These are phyloP conservation scores for Spodoptera picta DNA, from an alignment of 2,888 invertebrate species.

Conservation along the genomic window DNA sequence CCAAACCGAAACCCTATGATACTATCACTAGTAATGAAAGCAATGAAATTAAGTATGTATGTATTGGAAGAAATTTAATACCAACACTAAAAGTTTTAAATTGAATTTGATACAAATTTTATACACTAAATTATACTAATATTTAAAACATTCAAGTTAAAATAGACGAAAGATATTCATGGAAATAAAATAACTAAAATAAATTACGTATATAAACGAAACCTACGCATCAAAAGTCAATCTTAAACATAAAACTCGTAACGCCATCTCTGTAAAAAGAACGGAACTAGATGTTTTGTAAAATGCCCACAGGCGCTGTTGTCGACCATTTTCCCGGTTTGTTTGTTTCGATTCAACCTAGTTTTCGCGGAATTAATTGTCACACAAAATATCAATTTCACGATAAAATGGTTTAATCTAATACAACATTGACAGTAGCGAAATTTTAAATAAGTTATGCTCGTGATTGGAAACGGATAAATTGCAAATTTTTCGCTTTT, in stretches of 20 bases:
- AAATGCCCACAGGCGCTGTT: conserved; percentile 61
- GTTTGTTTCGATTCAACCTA: conserved; percentile 9
- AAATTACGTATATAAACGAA: no score
- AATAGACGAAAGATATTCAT: no score
- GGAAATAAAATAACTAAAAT: no score
- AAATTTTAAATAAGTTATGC: conserved; percentile 20
- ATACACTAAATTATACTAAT: no score
- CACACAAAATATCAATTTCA: conserved; percentile 27
- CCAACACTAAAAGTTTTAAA: no score
- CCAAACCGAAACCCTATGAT: no score
- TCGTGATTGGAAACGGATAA: conserved; percentile 12
- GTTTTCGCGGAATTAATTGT: conserved; percentile 18
- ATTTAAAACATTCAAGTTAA: no score
- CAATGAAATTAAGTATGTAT: no score
- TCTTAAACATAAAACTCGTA: conserved; percentile 35
- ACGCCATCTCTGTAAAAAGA: conserved; percentile 67
- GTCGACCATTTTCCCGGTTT: conserved; percentile 24
- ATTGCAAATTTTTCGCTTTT: conserved; percentile 8
- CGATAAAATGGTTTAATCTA: conserved; percentile 10
- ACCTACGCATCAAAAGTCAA: neutral
- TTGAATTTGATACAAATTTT: no score
- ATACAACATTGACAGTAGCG: conserved; percentile 18
- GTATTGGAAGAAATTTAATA: no score
- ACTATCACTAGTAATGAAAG: no score
- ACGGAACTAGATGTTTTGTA: conserved; percentile 61